phyloP scores from a whole-genome alignment of 2,797 vertebrate species.

The Catamblyrhynchus diadema region DNA sequence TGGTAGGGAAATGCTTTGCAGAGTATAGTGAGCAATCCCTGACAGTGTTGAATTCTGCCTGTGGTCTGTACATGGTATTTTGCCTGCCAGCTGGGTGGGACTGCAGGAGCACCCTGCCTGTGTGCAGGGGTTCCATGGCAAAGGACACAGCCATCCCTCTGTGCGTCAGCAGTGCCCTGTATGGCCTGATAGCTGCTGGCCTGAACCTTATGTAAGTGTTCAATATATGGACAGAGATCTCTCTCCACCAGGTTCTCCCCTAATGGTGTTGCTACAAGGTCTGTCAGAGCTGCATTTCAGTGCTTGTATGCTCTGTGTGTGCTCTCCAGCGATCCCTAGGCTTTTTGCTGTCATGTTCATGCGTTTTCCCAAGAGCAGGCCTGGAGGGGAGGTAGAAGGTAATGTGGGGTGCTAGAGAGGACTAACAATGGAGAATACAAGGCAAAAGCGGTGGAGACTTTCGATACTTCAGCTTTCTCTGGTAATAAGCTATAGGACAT shows the following conservation, averaged over 20 bases:
- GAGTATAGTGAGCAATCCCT: not conserved
- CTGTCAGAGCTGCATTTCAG: not conserved
- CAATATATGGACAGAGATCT: not conserved
- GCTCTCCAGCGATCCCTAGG: not conserved
- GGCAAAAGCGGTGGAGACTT: not conserved
- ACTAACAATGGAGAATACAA: not conserved
- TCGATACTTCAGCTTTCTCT: not conserved
- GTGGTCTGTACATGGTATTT: fast-evolving
- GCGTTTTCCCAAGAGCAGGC: not conserved
- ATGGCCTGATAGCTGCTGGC: not conserved
- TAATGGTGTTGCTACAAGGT: not conserved
- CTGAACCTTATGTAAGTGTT: not conserved
- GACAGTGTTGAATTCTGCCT: not conserved
- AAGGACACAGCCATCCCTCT: not conserved
- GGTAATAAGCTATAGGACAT: not conserved
- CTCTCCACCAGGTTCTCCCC: not conserved
- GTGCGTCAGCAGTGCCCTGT: not conserved
- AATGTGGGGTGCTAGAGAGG: not conserved
- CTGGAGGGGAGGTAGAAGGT: not conserved
- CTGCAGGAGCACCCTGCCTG: not conserved
- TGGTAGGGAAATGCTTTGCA: not conserved
- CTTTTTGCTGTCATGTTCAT: not conserved
- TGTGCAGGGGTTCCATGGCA: not conserved
- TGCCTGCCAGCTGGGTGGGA: not conserved
- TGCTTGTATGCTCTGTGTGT: not conserved